A percentile compares a stretch with the other conserved stretches of the same genome.
Evolutionary conservation across 2,113 vertebrate genomes (phyloP).

Genomic region (Balaenoptera acutorostrata): DNA sequence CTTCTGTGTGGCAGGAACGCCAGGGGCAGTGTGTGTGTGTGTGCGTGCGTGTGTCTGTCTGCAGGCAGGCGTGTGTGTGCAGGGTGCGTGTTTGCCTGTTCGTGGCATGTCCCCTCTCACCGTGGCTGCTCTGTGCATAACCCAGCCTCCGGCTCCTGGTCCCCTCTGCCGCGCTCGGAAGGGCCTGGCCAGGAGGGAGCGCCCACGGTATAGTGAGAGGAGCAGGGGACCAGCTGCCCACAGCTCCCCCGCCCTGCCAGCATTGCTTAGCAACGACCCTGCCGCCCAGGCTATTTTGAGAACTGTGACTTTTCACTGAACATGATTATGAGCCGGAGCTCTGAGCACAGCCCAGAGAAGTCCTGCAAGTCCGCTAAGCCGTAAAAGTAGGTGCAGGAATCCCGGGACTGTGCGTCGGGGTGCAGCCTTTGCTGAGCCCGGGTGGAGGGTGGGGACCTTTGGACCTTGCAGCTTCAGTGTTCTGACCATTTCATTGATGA

Average conservation of each 20-base stretch:
- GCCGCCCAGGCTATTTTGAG: constrained; percentile 80
- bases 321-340: constrained; percentile 69
- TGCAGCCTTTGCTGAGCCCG: not conserved
- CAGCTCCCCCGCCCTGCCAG: constrained; percentile 41
- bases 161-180: not conserved
- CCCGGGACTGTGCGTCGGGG: rapidly evolving
- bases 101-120: rapidly evolving
- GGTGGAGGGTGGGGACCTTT: not conserved
- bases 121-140: not conserved
- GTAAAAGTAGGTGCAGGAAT: rapidly evolving
- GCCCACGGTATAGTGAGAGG: constrained; percentile 42
- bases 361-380: rapidly evolving
- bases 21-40: rapidly evolving
- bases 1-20: rapidly evolving
- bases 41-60: rapidly evolving
- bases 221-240: constrained; percentile 64
- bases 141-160: not conserved
- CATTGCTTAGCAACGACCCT: constrained; percentile 80
- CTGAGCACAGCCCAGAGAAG: constrained; percentile 52
- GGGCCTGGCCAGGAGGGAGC: not conserved
- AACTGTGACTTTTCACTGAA: constrained; percentile 77
- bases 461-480: rapidly evolving
- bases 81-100: rapidly evolving
- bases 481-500: rapidly evolving
- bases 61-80: not conserved